Conservation (phyloP, 2,113 vertebrate species). For the Microtus oregoni region DNA sequence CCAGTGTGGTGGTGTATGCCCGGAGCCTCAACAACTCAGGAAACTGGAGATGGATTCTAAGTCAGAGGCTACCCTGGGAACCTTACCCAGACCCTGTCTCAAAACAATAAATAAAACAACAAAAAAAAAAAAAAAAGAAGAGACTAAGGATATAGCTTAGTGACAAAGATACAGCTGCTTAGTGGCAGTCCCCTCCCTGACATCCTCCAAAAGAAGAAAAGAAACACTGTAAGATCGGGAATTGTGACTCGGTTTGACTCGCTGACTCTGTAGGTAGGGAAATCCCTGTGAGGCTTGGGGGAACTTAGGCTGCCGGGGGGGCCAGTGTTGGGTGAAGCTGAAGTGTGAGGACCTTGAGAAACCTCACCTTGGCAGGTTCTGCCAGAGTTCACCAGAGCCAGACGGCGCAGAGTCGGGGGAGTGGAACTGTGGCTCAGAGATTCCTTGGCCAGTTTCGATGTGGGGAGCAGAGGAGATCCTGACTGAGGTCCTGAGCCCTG, state of each 20-base stretch:
- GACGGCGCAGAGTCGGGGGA: rapidly evolving
- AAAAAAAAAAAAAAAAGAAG: too few relatives aligned
- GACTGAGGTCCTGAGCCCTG: background rate
- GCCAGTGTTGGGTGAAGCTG: background rate
- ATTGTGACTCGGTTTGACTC: background rate
- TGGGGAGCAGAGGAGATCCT: background rate
- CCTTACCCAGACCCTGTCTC: background rate
- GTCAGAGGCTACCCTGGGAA: background rate
- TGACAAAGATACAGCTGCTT: too few relatives aligned
- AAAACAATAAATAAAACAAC: background rate
- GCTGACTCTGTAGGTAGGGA: background rate
- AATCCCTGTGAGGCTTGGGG: background rate
- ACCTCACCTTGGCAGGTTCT: background rate
- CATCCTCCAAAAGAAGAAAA: too few relatives aligned
- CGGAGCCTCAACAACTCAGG: background rate
- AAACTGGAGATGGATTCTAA: background rate
- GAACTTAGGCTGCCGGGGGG: background rate
- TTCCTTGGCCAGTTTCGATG: background rate
- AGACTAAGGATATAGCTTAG: background rate
- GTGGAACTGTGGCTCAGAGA: background rate
- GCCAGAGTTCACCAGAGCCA: background rate
- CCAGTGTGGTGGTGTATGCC: too few relatives aligned
- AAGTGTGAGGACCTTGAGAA: background rate
- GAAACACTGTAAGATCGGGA: background rate
- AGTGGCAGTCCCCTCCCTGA: background rate